Evolutionary conservation across 2,113 vertebrate species (phyloP).

Genomic region (Cephalophus harveyi): DNA sequence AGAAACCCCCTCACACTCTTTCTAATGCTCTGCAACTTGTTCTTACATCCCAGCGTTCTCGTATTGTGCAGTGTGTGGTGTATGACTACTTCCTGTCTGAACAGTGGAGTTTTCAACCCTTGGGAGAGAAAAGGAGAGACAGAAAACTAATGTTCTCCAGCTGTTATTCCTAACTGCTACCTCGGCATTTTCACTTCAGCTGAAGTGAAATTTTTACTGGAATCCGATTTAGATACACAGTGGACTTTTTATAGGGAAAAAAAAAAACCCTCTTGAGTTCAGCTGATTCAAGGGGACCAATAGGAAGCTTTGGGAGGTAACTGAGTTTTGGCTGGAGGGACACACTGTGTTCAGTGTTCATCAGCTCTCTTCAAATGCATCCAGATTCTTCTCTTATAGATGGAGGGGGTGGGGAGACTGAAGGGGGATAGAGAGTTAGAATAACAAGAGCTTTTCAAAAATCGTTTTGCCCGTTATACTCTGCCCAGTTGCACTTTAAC

Average conservation of each 20-base stretch:
- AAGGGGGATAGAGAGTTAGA: neutral
- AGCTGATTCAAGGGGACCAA: slow-evolving; percentile 68
- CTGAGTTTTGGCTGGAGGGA: neutral
- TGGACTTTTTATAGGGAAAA: slow-evolving; percentile 58
- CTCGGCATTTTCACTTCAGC: slow-evolving; percentile 81
- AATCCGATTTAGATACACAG: slow-evolving; percentile 75
- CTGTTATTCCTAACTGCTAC: slow-evolving; percentile 82
- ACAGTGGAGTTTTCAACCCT: slow-evolving; percentile 76
- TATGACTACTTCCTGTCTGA: slow-evolving; percentile 85
- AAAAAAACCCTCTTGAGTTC: slow-evolving; percentile 53
- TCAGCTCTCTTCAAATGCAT: neutral
- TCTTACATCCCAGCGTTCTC: slow-evolving; percentile 64
- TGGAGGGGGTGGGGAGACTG: neutral
- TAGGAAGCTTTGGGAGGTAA: slow-evolving; percentile 40
- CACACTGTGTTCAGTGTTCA: neutral
- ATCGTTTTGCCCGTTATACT: neutral
- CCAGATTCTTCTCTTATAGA: neutral
- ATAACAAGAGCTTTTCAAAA: neutral
- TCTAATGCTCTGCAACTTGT: slow-evolving; percentile 65
- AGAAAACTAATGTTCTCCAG: slow-evolving; percentile 85
- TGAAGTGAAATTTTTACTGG: slow-evolving; percentile 68
- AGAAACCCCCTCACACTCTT: neutral
- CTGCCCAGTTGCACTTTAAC: neutral
- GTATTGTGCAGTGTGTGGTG: slow-evolving; percentile 68
- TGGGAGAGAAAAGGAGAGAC: slow-evolving; percentile 75